phyloP scores from a whole-genome alignment of 2,797 vertebrate genomes.

The Chanos chanos region DNA sequence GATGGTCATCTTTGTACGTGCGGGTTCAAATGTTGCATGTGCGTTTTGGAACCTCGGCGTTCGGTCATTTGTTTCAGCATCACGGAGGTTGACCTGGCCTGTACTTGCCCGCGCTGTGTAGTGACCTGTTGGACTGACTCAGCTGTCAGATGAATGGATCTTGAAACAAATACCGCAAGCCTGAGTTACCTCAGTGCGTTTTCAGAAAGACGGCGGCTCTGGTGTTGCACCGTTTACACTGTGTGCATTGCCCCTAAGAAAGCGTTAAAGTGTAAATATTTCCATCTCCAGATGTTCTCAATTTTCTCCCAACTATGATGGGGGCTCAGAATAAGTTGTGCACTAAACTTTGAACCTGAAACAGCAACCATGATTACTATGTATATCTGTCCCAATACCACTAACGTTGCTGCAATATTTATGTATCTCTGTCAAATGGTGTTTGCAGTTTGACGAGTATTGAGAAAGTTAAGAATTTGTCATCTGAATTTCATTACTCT shows the following conservation, averaged over 20 bases:
- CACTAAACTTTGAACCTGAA: constrained; percentile 1
- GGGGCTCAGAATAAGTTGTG: not conserved
- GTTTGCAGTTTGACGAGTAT: no score
- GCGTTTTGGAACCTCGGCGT: no score
- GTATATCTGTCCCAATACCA: no score
- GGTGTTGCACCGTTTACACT: constrained; percentile 1
- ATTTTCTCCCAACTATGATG: constrained; percentile 22
- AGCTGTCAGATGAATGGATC: not conserved
- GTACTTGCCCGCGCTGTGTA: not conserved
- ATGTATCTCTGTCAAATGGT: no score
- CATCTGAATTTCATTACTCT: no score
- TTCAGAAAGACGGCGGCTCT: constrained; percentile 15
- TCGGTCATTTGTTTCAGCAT: no score
- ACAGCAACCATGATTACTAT: not conserved
- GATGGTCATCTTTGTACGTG: not conserved
- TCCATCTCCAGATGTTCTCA: constrained; percentile 28
- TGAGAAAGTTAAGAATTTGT: no score
- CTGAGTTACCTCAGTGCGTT: constrained; percentile 3
- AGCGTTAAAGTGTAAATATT: constrained; percentile 17
- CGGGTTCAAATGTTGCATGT: no score
- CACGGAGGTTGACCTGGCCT: not conserved
- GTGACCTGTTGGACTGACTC: constrained; percentile 6
- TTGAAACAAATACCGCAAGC: constrained; percentile 10
- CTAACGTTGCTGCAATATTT: no score
- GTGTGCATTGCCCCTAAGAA: constrained; percentile 11